Evolutionary conservation across 2,888 invertebrate species (phyloP), one percentile per base, ranked within the genome.

Genomic region (Branchipolynoe longqiensis): DNA sequence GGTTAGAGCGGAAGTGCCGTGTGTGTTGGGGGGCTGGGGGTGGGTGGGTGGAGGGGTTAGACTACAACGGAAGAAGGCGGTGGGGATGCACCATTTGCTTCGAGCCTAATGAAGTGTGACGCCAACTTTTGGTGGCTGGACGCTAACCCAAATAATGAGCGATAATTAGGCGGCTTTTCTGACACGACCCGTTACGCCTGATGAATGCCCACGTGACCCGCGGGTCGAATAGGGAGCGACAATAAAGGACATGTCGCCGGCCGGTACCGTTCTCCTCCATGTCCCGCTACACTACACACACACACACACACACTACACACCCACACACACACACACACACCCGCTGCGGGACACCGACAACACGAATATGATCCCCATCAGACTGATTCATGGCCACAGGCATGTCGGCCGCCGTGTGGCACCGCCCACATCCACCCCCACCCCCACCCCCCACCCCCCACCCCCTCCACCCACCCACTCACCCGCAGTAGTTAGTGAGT

Each of bases 141-240:
- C 36, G 38, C 69, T 69, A 69, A 31, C 69, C 36, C 69, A 69
- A 69, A 69, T 69, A 69, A 69, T 69, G 69, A 18, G 36, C 36
- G n/a, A 25, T 69, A 69, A 69, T 69, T 69, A 69, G 69, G n/a
- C 25, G 38, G n/a, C 69, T 36, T 18, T 4, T 33, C 12, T 69
- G 69, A 69, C 69, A 33, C 38, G 69, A 33, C 69, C 69, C 36
- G n/a, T 12, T 38, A 69, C 33, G 69, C 69, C 69, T 33, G 69
- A 69, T 38, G 38, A 69, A 69, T 69, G 69, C n/a, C 36, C 18
- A 18, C 4, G 38, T 69, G 36, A 69, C 36, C 33, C 38, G 36
- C n/a, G 69, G 33, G 36, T 28, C 31, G 62, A 25, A 25, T 22
- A 25, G 56, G 22, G n/a, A 56, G 56, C 22, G 18, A 12, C 56